Conservation (phyloP, 2,113 vertebrate species). For the Anguilla japonica region DNA sequence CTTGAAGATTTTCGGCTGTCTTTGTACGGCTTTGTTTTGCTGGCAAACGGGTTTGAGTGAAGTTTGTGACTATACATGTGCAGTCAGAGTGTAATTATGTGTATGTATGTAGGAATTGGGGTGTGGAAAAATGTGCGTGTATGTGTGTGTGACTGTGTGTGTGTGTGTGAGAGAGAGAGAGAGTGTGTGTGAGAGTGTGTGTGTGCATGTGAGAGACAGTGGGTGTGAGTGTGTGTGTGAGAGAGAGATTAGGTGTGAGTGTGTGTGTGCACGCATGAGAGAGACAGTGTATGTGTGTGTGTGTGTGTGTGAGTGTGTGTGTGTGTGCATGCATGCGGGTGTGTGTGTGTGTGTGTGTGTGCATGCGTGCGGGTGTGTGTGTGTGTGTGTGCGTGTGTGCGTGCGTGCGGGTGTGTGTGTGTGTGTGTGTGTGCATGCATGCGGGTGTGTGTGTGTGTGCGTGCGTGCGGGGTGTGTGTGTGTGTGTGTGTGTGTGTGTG, state of each 20-base stretch:
- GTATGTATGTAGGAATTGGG: neutral
- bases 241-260: neutral
- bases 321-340: too few relatives aligned
- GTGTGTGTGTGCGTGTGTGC: conserved; percentile 15
- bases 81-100: neutral
- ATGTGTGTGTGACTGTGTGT: neutral
- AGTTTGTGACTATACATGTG: neutral
- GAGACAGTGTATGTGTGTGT: neutral
- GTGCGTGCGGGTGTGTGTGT: conserved; percentile 15
- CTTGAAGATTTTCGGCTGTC: neutral
- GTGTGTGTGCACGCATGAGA: neutral
- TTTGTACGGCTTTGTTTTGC: neutral
- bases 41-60: neutral
- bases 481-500: neutral
- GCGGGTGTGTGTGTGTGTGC: conserved; percentile 7
- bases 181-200: neutral
- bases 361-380: neutral
- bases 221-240: neutral
- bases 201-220: neutral
- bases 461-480: conserved; percentile 13
- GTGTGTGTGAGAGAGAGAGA: too few relatives aligned
- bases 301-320: neutral
- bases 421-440: neutral
- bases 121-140: neutral
- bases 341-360: neutral